These are phyloP conservation scores for Natrix natrix DNA, from an alignment of 2,797 vertebrate genomes.

Conservation along the genomic window DNA sequence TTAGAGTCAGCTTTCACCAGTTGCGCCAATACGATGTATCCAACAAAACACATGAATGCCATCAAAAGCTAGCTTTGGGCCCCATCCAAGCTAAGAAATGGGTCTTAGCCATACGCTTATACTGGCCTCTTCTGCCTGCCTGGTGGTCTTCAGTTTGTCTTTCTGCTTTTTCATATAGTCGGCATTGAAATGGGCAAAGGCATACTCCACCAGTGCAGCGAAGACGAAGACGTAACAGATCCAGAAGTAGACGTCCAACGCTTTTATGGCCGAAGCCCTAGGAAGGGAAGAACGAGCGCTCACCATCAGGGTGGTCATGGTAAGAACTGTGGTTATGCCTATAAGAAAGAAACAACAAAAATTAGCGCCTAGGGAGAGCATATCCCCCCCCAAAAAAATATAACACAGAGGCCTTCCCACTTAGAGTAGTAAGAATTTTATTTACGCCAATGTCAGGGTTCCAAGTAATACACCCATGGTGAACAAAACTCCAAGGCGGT, in stretches of 20 bases:
- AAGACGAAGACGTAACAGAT: conserved; percentile 99
- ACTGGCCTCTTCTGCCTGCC: conserved; percentile 84
- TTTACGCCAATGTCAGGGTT: not conserved
- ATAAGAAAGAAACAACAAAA: not conserved
- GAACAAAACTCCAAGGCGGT: too few species aligned
- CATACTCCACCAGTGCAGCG: conserved; percentile 93
- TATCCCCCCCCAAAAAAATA: too few species aligned
- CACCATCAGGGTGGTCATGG: conserved; percentile 98
- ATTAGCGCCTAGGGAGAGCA: not conserved
- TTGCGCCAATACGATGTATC: too few species aligned
- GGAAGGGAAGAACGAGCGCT: conserved; percentile 94
- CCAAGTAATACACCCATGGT: too few species aligned
- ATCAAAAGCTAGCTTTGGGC: not conserved
- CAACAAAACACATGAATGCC: not conserved
- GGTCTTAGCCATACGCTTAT: too few species aligned
- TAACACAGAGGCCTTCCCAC: not conserved
- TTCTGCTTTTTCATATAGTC: conserved; percentile 96
- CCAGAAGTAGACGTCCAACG: conserved; percentile 97
- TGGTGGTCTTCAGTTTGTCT: conserved; percentile 85
- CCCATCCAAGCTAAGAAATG: not conserved
- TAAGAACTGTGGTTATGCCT: conserved; percentile 98
- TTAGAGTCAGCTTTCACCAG: too few species aligned
- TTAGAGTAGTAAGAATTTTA: not conserved
- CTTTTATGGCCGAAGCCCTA: conserved; percentile 94
- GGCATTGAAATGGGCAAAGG: conserved; percentile 97